Conservation (phyloP, 2,888 invertebrate species). For the Spilosoma lubricipeda region DNA sequence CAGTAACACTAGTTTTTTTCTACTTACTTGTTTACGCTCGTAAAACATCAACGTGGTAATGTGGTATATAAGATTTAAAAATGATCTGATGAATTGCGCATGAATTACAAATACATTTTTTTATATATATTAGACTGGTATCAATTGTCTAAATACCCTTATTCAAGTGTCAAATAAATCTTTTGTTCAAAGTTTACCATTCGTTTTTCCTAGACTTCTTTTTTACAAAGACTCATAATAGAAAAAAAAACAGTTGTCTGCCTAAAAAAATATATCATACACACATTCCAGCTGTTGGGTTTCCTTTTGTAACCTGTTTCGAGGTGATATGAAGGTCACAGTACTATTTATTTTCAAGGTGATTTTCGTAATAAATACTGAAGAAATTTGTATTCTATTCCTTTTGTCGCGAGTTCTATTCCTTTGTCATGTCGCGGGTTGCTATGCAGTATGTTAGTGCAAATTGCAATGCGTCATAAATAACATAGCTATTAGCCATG, state of each 20-base stretch:
- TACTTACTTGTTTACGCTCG: no score
- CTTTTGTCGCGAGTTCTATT: not conserved
- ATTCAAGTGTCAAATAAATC: not conserved
- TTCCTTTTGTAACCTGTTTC: constrained; percentile 9
- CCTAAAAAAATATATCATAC: not conserved
- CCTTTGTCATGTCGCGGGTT: not conserved
- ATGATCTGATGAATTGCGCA: no score
- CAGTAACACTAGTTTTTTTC: no score
- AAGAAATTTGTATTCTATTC: not conserved
- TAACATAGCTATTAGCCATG: not conserved
- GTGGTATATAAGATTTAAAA: no score
- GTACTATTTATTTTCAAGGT: not conserved
- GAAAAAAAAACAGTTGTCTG: not conserved
- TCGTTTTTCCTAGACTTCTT: no score
- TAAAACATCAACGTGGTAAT: no score
- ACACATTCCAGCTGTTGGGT: constrained; percentile 1
- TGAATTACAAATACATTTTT: no score
- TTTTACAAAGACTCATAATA: not conserved
- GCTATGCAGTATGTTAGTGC: not conserved
- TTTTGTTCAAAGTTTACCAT: not conserved
- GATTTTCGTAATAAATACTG: not conserved
- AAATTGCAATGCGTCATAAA: not conserved
- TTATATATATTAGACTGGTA: no score
- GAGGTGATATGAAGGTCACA: not conserved
- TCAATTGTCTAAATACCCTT: not conserved